A percentile compares a stretch with the other conserved stretches of the same genome.
Conservation (phyloP, 2,888 invertebrate genomes). For the Polydrusus tereticollis region DNA sequence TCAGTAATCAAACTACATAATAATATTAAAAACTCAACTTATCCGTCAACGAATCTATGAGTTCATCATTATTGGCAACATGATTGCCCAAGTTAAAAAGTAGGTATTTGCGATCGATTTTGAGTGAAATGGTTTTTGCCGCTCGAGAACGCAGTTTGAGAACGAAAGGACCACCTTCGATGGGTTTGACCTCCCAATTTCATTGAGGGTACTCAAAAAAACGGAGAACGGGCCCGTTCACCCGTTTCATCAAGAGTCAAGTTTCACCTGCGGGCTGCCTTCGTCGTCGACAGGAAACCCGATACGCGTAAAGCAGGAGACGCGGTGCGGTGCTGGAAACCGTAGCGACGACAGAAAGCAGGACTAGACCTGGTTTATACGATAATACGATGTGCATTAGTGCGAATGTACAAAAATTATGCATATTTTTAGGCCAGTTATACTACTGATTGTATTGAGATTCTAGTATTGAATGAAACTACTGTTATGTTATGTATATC, state of each 20-base stretch:
- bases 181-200: conserved; percentile 39
- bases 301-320: conserved; percentile 56
- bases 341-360: conserved; percentile 13
- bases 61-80: too few species aligned
- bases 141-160: too few species aligned
- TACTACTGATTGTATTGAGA: too few species aligned
- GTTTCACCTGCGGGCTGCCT: conserved; percentile 64
- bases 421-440: too few species aligned
- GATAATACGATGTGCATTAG: not conserved
- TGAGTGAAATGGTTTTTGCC: too few species aligned
- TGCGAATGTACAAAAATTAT: not conserved
- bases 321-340: conserved; percentile 20
- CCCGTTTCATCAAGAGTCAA: conserved; percentile 54
- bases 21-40: too few species aligned
- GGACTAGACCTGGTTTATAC: not conserved
- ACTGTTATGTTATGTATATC: too few species aligned
- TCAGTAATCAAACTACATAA: too few species aligned
- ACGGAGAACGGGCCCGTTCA: conserved; percentile 32
- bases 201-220: conserved; percentile 27
- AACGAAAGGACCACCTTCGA: conserved; percentile 38
- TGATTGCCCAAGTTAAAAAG: too few species aligned
- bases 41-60: too few species aligned
- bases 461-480: too few species aligned
- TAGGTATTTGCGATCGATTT: too few species aligned
- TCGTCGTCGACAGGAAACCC: conserved; percentile 59